These are phyloP conservation scores for Graptemys geographica DNA, from an alignment of 2,797 vertebrate genomes.

Conservation along the genomic window DNA sequence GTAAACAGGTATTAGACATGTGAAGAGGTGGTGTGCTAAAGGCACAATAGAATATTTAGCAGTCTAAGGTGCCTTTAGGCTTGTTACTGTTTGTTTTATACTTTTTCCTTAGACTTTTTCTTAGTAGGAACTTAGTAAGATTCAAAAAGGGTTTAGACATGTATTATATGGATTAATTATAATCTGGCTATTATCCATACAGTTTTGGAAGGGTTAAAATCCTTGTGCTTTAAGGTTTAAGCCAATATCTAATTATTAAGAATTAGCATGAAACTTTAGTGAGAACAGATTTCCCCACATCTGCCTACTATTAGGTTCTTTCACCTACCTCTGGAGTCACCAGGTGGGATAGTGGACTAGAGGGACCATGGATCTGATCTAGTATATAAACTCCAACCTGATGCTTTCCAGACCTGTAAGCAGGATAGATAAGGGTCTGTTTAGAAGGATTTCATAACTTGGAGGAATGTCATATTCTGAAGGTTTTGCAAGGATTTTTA, in stretches of 20 bases:
- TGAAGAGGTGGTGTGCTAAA: neutral
- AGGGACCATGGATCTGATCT: neutral
- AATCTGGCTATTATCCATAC: neutral
- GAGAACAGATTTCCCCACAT: neutral
- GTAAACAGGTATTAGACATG: slow-evolving; percentile 85
- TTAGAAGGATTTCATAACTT: neutral
- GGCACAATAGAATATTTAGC: neutral
- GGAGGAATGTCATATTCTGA: neutral
- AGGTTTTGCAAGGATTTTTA: neutral
- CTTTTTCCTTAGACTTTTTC: neutral
- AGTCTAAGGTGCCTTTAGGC: neutral
- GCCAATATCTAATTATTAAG: neutral
- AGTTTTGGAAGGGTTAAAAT: neutral
- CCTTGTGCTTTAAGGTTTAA: neutral
- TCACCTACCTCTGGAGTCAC: neutral
- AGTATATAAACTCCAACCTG: neutral
- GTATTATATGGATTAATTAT: neutral
- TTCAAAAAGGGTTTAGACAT: neutral
- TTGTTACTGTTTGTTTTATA: neutral
- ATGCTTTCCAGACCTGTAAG: neutral
- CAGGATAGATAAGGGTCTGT: neutral
- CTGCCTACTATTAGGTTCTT: neutral
- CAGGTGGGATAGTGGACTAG: neutral
- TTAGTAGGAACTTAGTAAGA: neutral
- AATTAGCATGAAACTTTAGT: neutral